Evolutionary conservation across 2,113 vertebrate species (phyloP).

Genomic region (Alouatta palliata): DNA sequence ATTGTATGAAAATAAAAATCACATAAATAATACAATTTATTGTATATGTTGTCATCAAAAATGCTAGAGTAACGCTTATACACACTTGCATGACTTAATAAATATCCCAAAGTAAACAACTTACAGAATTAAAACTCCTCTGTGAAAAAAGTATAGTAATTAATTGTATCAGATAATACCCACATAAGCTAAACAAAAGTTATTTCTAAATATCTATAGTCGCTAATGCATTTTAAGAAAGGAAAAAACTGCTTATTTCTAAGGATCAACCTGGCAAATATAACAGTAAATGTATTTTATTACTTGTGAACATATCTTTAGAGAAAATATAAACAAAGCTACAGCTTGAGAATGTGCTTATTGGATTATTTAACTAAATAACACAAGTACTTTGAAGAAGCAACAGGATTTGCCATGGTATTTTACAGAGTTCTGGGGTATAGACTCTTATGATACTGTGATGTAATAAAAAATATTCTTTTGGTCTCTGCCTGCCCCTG

Average conservation of each 20-base stretch:
- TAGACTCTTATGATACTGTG: not conserved
- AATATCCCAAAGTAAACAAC: constrained; percentile 69
- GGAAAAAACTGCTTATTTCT: constrained; percentile 30
- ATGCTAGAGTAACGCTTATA: constrained; percentile 30
- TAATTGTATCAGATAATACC: constrained; percentile 28
- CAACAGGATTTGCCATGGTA: not conserved
- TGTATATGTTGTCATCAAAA: constrained; percentile 56
- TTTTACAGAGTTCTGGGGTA: not conserved
- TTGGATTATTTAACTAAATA: not conserved
- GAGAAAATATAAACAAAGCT: constrained; percentile 42
- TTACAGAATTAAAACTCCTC: constrained; percentile 54
- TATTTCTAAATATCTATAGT: constrained; percentile 28
- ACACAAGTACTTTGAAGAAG: not conserved
- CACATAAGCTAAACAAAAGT: constrained; percentile 26
- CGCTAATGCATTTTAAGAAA: constrained; percentile 44
- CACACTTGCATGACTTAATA: constrained; percentile 55
- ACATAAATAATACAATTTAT: constrained; percentile 64
- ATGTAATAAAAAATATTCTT: not conserved
- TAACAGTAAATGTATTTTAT: constrained; percentile 26
- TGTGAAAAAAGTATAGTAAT: constrained; percentile 26
- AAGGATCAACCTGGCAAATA: not conserved
- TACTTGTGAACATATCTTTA: not conserved
- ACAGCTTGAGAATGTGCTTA: not conserved
- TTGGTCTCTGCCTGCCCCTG: not conserved
- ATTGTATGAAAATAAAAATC: constrained; percentile 70